Base-by-base conservation (phyloP, 2,888 invertebrate species). In the Melieria omissa region DNA sequence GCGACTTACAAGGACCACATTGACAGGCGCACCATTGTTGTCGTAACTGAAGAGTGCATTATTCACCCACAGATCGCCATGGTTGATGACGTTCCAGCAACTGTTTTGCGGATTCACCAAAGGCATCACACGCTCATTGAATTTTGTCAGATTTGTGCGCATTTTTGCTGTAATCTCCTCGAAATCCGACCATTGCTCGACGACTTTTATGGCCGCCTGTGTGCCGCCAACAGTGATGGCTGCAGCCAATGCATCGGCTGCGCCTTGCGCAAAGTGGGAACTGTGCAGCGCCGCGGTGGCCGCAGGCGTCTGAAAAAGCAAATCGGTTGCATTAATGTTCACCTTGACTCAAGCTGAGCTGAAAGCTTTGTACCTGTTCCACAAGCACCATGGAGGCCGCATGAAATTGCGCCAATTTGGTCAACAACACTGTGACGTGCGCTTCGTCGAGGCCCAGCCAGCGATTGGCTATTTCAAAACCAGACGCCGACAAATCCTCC, bases 401-500 rank as follows among this genome's bases (percentile, higher is more conserved):
- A 79, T 91, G 91, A 78, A 89, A 88, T 76, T 86, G 87, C 0
- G 88, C 90, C 75, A 91, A 78, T 79, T 89, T 82, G 3, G 85
- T 83, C 12, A 90, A 78, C 4, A 89, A 88, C 52, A 89, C 58
- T 44, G 84, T 77, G 58, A 88, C 87, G 73, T 90, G 90, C 1
- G 83, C 81, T 65, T 88, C 79, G 78, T 89, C 88, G 5, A 90
- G 82, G 12, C 90, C 90, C 7, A 80, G 74, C 54, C 85, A 84
- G 29, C 90, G 87, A 78, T 89, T 85, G 0, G 87, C 86, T 83
- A 89, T 88, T 1, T 81, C 80, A 79, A 87, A 91, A 3, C 89
- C 90, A 45, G 86, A 75, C 0, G 85, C 82, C 1, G 87, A 83
- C 2, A 91, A 82, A 72, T 86, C 85, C 67, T 86, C 85, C 66